Conservation (phyloP, 2,888 invertebrate genomes). For the Euplexia lucipara region DNA sequence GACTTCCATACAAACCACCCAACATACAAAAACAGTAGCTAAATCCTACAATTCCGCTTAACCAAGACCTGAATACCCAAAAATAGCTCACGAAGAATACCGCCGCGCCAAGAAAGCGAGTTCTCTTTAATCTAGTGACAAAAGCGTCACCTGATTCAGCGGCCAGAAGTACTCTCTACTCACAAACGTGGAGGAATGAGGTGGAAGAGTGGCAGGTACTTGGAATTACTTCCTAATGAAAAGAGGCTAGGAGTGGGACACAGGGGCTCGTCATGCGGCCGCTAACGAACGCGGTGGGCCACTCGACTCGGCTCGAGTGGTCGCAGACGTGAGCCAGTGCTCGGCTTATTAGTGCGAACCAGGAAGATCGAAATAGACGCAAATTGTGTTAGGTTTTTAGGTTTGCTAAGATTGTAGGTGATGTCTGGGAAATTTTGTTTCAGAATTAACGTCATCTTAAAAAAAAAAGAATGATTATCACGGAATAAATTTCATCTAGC, state of each 20-base stretch:
- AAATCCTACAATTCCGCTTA: conserved; percentile 66
- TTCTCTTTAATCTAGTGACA: conserved; percentile 90
- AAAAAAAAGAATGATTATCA: neutral
- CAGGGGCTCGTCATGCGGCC: conserved; percentile 85
- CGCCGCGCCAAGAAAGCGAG: conserved; percentile 83
- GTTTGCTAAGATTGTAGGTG: neutral
- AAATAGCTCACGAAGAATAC: conserved; percentile 83
- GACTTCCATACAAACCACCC: conserved; percentile 38
- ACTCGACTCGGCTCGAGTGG: conserved; percentile 81
- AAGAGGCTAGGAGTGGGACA: conserved; percentile 87
- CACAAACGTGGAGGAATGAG: conserved; percentile 89
- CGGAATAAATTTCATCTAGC: too few relatives aligned
- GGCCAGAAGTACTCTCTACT: conserved; percentile 84
- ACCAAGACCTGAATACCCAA: conserved; percentile 82
- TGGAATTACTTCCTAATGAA: conserved; percentile 91
- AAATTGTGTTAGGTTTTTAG: conserved; percentile 50
- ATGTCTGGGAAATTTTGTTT: neutral
- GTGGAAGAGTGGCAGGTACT: conserved; percentile 88
- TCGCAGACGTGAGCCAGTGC: conserved; percentile 74
- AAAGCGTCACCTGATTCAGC: conserved; percentile 90
- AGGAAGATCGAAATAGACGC: conserved; percentile 55
- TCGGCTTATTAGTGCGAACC: conserved; percentile 75
- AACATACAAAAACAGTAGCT: conserved; percentile 55
- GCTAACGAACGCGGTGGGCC: conserved; percentile 88
- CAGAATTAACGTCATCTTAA: neutral